A percentile compares a stretch with the other conserved stretches of the same genome.
phyloP scores from a whole-genome alignment of 64 coral and sea anemone genomes.

The Acropora tenuis region DNA sequence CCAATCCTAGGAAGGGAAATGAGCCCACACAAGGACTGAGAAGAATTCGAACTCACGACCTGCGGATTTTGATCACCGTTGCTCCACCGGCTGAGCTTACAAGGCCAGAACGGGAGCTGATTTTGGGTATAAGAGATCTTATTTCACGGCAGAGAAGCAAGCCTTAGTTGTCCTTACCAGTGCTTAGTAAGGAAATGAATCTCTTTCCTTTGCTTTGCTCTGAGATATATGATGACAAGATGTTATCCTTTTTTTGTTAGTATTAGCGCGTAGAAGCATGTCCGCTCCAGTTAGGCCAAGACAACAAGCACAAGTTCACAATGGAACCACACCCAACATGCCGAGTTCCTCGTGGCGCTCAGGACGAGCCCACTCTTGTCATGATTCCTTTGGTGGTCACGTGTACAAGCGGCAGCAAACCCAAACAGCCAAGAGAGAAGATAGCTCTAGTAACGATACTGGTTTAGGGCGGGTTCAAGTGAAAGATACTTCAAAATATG shows the following conservation, averaged over 20 bases:
- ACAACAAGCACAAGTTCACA: neutral
- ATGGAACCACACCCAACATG: neutral
- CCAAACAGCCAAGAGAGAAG: neutral
- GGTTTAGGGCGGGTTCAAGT: neutral
- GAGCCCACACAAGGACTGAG: no score
- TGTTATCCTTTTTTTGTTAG: neutral
- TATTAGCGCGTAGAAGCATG: constrained; percentile 21
- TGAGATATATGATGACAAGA: no score
- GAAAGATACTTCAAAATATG: neutral
- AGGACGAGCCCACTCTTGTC: neutral
- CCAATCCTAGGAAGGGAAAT: no score
- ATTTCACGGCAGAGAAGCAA: no score
- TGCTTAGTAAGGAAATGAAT: no score
- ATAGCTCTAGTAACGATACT: neutral
- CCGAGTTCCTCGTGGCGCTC: neutral
- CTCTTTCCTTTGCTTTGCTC: no score
- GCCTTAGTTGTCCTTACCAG: no score
- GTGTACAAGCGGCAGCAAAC: neutral
- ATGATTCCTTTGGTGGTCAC: neutral
- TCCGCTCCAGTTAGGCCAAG: constrained; percentile 4
- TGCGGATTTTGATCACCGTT: no score
- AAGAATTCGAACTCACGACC: no score
- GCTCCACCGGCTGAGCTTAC: no score
- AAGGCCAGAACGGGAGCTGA: no score
- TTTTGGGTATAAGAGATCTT: no score